Evolutionary conservation across 2,797 vertebrate species (phyloP).

Genomic region (Percopsis omiscomaycus): DNA sequence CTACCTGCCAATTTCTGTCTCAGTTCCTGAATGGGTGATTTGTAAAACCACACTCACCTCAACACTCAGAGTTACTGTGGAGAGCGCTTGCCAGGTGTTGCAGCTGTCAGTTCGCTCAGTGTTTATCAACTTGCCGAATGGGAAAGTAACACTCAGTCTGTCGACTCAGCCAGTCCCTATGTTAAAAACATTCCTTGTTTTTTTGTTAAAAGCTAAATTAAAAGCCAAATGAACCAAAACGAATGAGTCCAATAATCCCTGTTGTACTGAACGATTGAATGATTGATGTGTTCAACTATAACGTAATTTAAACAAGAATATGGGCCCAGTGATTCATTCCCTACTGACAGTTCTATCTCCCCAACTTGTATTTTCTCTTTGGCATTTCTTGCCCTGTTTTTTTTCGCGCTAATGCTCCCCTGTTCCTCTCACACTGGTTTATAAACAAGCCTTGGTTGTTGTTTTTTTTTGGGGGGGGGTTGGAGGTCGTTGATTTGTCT

Average conservation of each 20-base stretch:
- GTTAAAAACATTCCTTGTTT: constrained; percentile 3
- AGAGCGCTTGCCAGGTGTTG: constrained; percentile 70
- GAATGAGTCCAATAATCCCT: not conserved
- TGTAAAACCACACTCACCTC: constrained; percentile 76
- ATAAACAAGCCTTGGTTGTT: constrained; percentile 75
- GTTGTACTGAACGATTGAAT: constrained; percentile 4
- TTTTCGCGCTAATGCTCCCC: constrained; percentile 10
- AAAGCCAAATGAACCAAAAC: not conserved
- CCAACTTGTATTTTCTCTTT: constrained; percentile 27
- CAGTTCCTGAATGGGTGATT: constrained; percentile 73
- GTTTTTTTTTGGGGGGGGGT: constrained; percentile 55
- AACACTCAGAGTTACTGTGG: constrained; percentile 72
- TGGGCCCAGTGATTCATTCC: not conserved
- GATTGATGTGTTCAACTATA: constrained; percentile 6
- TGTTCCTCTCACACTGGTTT: constrained; percentile 51
- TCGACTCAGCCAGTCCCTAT: constrained; percentile 49
- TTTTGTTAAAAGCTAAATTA: not conserved
- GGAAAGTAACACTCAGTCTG: constrained; percentile 63
- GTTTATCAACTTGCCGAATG: constrained; percentile 67
- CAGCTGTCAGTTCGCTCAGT: constrained; percentile 66
- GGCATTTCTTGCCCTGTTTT: constrained; percentile 31
- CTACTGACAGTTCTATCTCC: not conserved
- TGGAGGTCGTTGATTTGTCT: constrained; percentile 94
- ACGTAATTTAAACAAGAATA: not conserved
- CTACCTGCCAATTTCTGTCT: constrained; percentile 77